Conservation (phyloP, 1,140 invertebrate genomes). For the Ceratitis capitata region DNA sequence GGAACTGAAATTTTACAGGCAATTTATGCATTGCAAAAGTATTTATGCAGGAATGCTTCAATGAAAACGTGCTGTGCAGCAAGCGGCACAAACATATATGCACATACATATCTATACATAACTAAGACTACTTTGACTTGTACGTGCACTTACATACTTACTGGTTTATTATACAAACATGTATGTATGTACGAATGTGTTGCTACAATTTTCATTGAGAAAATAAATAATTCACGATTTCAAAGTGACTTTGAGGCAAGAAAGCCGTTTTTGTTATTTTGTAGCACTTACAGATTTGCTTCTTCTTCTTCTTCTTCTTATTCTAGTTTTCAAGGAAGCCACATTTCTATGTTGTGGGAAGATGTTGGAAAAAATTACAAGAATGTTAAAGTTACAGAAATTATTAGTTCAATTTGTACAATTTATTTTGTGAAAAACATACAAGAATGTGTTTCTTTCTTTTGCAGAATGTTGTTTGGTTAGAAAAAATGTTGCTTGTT, state of each 20-base stretch:
- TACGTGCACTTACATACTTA: background rate
- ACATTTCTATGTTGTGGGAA: conserved; percentile 30
- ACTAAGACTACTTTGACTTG: no score
- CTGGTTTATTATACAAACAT: background rate
- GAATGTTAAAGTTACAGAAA: conserved; percentile 28
- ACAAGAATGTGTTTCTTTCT: background rate
- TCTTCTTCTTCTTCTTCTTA: background rate
- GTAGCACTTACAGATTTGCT: background rate
- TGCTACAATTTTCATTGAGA: conserved; percentile 26
- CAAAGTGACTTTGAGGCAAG: background rate
- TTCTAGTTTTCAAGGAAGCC: background rate
- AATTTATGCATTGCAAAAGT: conserved; percentile 22
- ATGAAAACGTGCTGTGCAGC: background rate
- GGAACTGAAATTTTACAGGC: conserved; percentile 24
- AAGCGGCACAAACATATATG: background rate
- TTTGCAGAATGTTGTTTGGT: background rate
- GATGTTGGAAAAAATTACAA: background rate
- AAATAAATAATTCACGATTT: conserved; percentile 33
- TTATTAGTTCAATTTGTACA: conserved; percentile 7
- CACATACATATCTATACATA: background rate
- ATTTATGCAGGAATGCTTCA: conserved; percentile 8
- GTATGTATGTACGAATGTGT: background rate
- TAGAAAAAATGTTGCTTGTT: background rate
- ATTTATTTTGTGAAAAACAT: background rate
- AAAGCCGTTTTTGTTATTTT: background rate